Evolutionary conservation across 30 jellyfish, hydroid and myxozoan genomes (phyloP).

Genomic region (Chrysaora quinquecirrha): DNA sequence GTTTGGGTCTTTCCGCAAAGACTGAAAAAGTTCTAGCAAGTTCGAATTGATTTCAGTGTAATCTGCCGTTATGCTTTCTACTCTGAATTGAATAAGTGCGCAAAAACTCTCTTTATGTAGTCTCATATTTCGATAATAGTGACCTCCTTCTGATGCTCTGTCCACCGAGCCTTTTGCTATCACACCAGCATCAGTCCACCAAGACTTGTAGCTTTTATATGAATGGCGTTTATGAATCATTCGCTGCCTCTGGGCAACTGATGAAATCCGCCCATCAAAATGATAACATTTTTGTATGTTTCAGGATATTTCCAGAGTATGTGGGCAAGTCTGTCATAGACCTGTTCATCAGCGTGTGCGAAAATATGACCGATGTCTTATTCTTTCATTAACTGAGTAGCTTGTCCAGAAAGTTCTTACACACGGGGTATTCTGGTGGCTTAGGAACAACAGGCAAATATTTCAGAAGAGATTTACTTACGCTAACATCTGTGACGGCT

Average conservation of each 20-base stretch:
- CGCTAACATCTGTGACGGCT: conserved; percentile 9
- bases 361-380: conserved; percentile 29
- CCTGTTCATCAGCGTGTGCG: conserved; percentile 66
- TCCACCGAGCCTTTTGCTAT: conserved; percentile 54
- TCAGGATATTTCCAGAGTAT: conserved; percentile 41
- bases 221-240: conserved; percentile 25
- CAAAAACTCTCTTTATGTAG: conserved; percentile 53
- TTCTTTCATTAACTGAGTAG: conserved; percentile 36
- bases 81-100: conserved; percentile 55
- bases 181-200: conserved; percentile 68
- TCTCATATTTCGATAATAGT: conserved; percentile 46
- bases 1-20: conserved; percentile 13
- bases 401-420: conserved; percentile 32
- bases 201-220: no score
- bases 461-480: conserved; percentile 21
- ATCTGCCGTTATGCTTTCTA: conserved; percentile 23
- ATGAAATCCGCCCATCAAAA: conserved; percentile 58
- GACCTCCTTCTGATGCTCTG: conserved; percentile 53
- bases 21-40: neutral
- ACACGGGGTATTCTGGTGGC: conserved; percentile 46
- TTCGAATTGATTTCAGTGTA: neutral
- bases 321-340: conserved; percentile 41
- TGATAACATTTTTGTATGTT: neutral
- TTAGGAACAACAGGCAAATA: conserved; percentile 41
- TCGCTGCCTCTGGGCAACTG: conserved; percentile 23